Conservation (phyloP, 2,888 invertebrate species). For the Lissonota sp. region DNA sequence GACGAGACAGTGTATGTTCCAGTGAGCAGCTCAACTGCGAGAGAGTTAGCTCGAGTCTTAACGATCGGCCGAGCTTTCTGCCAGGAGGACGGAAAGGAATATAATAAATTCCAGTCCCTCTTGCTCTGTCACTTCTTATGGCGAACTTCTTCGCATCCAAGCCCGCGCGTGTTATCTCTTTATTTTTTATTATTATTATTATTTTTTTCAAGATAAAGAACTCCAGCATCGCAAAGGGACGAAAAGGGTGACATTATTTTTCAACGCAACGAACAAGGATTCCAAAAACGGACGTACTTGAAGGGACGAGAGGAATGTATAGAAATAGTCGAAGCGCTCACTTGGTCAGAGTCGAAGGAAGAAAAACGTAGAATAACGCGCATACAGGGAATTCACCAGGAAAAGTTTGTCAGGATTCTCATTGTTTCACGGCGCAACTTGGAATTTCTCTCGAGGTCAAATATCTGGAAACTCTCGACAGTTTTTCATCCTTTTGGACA, state of each 20-base stretch:
- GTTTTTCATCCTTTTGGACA: constrained; percentile 12
- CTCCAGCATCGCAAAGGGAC: constrained; percentile 1
- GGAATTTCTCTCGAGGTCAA: constrained; percentile 12
- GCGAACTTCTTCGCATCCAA: constrained; percentile 18
- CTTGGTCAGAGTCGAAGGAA: constrained; percentile 1
- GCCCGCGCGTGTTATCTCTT: constrained; percentile 35
- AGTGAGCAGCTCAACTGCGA: constrained; percentile 4
- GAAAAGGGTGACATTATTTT: neutral
- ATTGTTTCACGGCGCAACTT: constrained; percentile 19
- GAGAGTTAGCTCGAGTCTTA: constrained; percentile 57
- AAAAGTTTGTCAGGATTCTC: constrained; percentile 31
- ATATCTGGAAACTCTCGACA: constrained; percentile 13
- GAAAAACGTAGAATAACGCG: constrained; percentile 4
- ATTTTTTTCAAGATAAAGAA: constrained; percentile 20
- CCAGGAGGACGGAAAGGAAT: constrained; percentile 50
- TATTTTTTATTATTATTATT: constrained; percentile 25
- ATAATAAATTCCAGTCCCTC: constrained; percentile 62
- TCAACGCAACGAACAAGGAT: neutral
- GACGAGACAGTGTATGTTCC: constrained; percentile 21
- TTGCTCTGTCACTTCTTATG: constrained; percentile 22
- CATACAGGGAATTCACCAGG: neutral
- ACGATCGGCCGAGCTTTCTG: constrained; percentile 41
- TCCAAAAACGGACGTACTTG: neutral
- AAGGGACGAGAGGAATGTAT: neutral
- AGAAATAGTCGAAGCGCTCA: neutral